These are phyloP conservation scores for Tethea ocularis DNA, from an alignment of 2,888 invertebrate species.

Conservation along the genomic window DNA sequence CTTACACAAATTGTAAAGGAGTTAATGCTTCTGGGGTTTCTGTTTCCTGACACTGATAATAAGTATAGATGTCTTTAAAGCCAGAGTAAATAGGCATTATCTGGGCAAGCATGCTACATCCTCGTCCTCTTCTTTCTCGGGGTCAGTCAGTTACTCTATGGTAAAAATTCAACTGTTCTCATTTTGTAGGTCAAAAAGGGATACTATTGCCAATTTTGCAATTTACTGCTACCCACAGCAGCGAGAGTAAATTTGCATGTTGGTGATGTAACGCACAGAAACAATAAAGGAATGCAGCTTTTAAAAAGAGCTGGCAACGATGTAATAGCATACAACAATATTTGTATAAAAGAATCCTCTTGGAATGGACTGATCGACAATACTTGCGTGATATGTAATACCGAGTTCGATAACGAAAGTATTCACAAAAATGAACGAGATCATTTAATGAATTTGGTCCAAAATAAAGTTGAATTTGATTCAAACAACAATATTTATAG, in stretches of 20 bases:
- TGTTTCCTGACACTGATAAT: too few species aligned
- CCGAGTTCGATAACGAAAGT: conserved; percentile 42
- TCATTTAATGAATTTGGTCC: conserved; percentile 53
- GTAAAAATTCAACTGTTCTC: not conserved
- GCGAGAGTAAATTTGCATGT: conserved; percentile 42
- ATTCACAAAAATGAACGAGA: conserved; percentile 38
- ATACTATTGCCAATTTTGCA: conserved; percentile 55
- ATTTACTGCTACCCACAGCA: conserved; percentile 37
- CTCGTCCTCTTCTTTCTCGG: too few species aligned
- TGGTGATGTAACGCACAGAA: conserved; percentile 30
- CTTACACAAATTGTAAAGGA: too few species aligned
- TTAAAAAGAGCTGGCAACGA: conserved; percentile 28
- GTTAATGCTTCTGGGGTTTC: too few species aligned
- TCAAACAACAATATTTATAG: conserved; percentile 43
- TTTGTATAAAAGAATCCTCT: conserved; percentile 40
- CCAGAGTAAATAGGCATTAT: too few species aligned
- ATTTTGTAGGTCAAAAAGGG: conserved; percentile 45
- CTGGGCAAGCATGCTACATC: too few species aligned
- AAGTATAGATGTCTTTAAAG: too few species aligned
- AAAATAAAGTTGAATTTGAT: conserved; percentile 42
- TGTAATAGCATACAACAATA: conserved; percentile 31
- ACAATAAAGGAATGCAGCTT: conserved; percentile 24
- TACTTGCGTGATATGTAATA: conserved; percentile 53
- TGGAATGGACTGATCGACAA: conserved; percentile 56
- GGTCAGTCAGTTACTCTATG: too few species aligned